Conservation (phyloP, 2,888 invertebrate genomes). For the Phaonia tiefii region DNA sequence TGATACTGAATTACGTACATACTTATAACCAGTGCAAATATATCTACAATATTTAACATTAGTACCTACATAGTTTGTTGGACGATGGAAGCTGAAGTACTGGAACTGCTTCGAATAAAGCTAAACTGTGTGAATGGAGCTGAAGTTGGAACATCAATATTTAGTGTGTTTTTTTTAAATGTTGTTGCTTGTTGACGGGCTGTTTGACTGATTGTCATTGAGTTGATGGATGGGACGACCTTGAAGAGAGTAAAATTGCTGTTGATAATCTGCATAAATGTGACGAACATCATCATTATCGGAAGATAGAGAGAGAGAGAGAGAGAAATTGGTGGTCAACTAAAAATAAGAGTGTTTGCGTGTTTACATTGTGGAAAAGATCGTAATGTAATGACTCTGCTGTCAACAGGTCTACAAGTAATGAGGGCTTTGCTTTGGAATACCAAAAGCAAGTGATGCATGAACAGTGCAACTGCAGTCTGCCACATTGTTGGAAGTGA, state of each 20-base stretch:
- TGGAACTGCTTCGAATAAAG: not conserved
- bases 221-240: conserved; percentile 53
- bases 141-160: not conserved
- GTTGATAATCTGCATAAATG: too few relatives aligned
- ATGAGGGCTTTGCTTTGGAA: not conserved
- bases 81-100: conserved; percentile 8
- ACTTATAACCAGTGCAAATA: too few relatives aligned
- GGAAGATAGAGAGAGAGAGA: conserved; percentile 9
- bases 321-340: not conserved
- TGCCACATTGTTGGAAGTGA: not conserved
- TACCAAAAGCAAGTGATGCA: conserved; percentile 42
- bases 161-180: too few relatives aligned
- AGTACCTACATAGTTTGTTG: conserved; percentile 35
- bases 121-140: not conserved
- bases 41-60: not conserved
- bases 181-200: conserved; percentile 38
- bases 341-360: too few relatives aligned
- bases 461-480: conserved; percentile 45
- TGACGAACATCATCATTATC: not conserved
- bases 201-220: conserved; percentile 59
- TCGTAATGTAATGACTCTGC: too few relatives aligned
- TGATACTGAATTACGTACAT: not conserved
- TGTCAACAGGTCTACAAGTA: not conserved
- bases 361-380: too few relatives aligned
- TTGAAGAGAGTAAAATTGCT: conserved; percentile 55